These are phyloP conservation scores for Ochlodes sylvanus DNA, from an alignment of 2,888 invertebrate species.

Conservation along the genomic window DNA sequence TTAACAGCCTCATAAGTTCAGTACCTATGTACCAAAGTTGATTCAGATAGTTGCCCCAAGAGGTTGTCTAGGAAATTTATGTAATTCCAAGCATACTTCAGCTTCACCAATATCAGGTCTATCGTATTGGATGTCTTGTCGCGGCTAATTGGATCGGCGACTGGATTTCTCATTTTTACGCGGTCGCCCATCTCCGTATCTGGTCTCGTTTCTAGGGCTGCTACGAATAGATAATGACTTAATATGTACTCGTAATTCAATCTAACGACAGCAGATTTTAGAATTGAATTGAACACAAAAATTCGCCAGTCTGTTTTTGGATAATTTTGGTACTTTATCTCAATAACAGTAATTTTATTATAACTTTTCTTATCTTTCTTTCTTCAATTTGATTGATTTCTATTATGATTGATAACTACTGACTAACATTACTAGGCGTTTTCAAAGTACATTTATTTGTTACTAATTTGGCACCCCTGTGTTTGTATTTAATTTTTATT, in stretches of 20 bases:
- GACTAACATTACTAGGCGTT: too few species aligned
- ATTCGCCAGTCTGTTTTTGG: too few species aligned
- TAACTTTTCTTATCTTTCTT: too few species aligned
- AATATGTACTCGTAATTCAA: too few species aligned
- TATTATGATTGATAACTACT: too few species aligned
- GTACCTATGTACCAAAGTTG: not conserved
- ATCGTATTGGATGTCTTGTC: slow-evolving; percentile 66
- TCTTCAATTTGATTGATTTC: too few species aligned
- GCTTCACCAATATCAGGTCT: slow-evolving; percentile 62
- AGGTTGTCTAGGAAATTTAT: slow-evolving; percentile 32
- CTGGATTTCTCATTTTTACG: slow-evolving; percentile 64
- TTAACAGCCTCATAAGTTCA: not conserved
- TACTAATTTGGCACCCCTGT: slow-evolving; percentile 12
- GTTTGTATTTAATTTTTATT: slow-evolving; percentile 71
- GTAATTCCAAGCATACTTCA: slow-evolving; percentile 51
- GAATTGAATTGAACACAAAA: too few species aligned
- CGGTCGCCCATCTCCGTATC: slow-evolving; percentile 46
- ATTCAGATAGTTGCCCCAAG: not conserved
- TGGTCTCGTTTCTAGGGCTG: slow-evolving; percentile 33
- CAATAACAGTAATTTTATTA: too few species aligned
- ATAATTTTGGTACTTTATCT: too few species aligned
- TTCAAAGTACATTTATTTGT: too few species aligned
- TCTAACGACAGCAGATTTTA: too few species aligned
- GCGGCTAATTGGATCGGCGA: slow-evolving; percentile 74
- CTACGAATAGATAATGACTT: not conserved